Evolutionary conservation across 2,113 vertebrate species (phyloP).

Genomic region (Steatornis caripensis): DNA sequence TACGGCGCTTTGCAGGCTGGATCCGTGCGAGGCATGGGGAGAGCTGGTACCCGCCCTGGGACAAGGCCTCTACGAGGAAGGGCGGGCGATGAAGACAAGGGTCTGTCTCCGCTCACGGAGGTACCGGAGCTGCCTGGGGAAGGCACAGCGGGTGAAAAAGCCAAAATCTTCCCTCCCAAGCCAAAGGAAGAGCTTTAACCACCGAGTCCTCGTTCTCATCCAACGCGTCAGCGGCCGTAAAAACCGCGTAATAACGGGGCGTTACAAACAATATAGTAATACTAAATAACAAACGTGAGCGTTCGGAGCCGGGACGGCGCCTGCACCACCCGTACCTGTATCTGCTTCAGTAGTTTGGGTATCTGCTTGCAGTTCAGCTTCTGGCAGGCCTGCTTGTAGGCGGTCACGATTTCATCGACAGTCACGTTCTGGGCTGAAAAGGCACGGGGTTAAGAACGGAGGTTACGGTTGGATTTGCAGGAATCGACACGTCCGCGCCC

Average conservation of each 20-base stretch:
- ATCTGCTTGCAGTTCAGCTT: slow-evolving; percentile 94
- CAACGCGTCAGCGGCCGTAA: no score
- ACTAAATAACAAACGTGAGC: no score
- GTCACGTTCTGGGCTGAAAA: slow-evolving; percentile 92
- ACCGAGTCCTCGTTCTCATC: no score
- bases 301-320: no score
- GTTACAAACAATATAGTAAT: no score
- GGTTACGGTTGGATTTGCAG: rapidly evolving
- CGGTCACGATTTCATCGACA: slow-evolving; percentile 83
- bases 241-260: no score
- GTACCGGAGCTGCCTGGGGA: neutral
- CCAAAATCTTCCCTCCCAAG: neutral
- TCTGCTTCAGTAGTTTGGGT: slow-evolving; percentile 89
- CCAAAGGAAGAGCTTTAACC: neutral
- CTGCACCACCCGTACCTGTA: slow-evolving; percentile 78
- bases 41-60: neutral
- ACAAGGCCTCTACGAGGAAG: neutral
- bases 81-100: neutral
- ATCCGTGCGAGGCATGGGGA: neutral
- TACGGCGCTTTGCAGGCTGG: neutral
- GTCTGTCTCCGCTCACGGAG: rapidly evolving
- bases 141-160: neutral
- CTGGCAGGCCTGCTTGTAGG: slow-evolving; percentile 91
- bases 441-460: rapidly evolving
- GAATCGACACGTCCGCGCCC: no score